These are phyloP conservation scores for Himalopsyche tibetana DNA, from an alignment of 2,888 invertebrate species.

Conservation along the genomic window DNA sequence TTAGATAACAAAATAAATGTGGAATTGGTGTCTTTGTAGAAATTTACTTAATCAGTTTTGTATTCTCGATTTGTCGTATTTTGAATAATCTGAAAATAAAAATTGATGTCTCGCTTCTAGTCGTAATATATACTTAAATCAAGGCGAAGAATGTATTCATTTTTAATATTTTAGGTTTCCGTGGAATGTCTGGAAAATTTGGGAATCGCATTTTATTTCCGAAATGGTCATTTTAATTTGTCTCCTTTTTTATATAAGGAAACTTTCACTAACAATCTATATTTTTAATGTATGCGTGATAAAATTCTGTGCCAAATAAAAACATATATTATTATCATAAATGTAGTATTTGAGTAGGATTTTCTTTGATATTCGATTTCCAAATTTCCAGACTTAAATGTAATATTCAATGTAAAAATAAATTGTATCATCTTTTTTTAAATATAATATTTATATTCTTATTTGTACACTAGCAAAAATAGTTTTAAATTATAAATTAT, in stretches of 20 bases:
- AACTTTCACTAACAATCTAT: too few species aligned
- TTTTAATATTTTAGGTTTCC: not conserved
- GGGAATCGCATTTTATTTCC: not conserved
- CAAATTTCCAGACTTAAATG: not conserved
- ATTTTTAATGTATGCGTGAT: too few species aligned
- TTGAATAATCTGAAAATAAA: slow-evolving; percentile 38
- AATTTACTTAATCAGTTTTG: slow-evolving; percentile 47
- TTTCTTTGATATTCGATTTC: too few species aligned
- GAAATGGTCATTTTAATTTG: too few species aligned
- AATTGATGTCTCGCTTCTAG: slow-evolving; percentile 38
- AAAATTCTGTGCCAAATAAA: too few species aligned
- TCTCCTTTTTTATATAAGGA: too few species aligned
- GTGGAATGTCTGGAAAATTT: not conserved
- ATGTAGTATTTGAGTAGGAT: too few species aligned
- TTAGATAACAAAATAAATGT: slow-evolving; percentile 52
- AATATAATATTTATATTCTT: not conserved
- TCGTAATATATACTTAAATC: not conserved
- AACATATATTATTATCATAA: too few species aligned
- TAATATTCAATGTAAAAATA: not conserved
- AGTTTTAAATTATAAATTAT: too few species aligned
- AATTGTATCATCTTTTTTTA: not conserved
- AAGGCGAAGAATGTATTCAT: not conserved
- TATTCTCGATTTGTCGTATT: slow-evolving; percentile 50
- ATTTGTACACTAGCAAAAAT: not conserved
- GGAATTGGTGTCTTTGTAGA: slow-evolving; percentile 65